phyloP scores from a whole-genome alignment of 2,888 invertebrate species.

The Cerastis rubricosa region DNA sequence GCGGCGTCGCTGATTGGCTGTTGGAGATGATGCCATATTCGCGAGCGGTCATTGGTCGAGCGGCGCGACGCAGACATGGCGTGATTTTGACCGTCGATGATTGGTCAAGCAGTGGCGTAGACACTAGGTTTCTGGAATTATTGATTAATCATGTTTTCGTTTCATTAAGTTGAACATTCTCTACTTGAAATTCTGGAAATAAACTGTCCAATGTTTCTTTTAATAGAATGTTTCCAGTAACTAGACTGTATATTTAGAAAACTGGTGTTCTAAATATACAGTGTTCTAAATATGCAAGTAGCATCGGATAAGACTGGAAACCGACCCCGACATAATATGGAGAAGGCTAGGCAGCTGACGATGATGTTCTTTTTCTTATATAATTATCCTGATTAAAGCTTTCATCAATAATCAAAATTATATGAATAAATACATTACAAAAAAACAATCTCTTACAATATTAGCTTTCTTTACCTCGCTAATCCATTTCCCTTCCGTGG shows the following conservation, averaged over 20 bases:
- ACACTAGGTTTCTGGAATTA: conserved; percentile 2
- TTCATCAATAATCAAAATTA: too few species aligned
- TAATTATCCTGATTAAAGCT: background rate
- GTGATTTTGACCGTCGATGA: too few species aligned
- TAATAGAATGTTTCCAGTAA: background rate
- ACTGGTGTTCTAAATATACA: too few species aligned
- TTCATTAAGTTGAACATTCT: background rate
- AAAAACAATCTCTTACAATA: background rate
- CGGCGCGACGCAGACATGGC: too few species aligned
- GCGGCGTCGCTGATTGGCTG: too few species aligned
- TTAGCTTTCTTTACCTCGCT: background rate
- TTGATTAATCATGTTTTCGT: background rate
- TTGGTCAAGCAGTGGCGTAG: too few species aligned
- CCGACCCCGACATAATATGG: background rate
- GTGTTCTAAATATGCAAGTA: too few species aligned
- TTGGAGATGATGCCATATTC: too few species aligned
- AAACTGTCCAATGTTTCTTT: background rate
- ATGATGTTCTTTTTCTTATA: background rate
- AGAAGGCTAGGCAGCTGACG: background rate
- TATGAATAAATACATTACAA: too few species aligned
- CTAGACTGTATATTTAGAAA: background rate
- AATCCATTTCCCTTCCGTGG: background rate
- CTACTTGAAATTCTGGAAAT: background rate
- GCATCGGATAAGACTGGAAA: background rate
- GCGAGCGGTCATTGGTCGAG: too few species aligned